A percentile compares a stretch with the other conserved stretches of the same genome.
phyloP scores from a whole-genome alignment of 2,797 vertebrate genomes.

The Oophaga sylvatica region DNA sequence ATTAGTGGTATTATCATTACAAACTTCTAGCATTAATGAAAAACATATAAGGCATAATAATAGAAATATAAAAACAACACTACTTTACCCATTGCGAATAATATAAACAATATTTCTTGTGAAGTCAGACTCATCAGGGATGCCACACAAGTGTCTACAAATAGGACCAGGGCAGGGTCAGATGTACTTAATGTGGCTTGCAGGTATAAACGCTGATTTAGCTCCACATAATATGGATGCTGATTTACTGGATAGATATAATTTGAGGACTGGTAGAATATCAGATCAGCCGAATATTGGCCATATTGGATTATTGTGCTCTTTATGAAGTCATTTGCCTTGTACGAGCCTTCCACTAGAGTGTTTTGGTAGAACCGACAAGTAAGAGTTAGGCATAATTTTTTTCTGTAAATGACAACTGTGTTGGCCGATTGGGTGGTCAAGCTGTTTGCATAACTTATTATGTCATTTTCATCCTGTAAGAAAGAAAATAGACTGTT shows the following conservation, averaged over 20 bases:
- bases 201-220: conserved; percentile 81
- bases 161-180: conserved; percentile 74
- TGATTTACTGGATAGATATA: conserved; percentile 76
- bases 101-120: conserved; percentile 74
- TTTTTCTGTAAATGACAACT: conserved; percentile 44
- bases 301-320: conserved; percentile 67
- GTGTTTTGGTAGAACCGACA: conserved; percentile 58
- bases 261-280: conserved; percentile 79
- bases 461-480: conserved; percentile 52
- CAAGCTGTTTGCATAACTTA: conserved; percentile 60
- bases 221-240: conserved; percentile 76
- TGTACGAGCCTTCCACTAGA: conserved; percentile 53
- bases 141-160: conserved; percentile 85
- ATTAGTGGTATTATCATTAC: too few species aligned
- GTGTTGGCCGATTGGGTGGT: not conserved
- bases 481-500: not conserved
- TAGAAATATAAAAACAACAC: not conserved
- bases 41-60: not conserved
- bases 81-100: conserved; percentile 80
- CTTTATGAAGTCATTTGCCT: conserved; percentile 28
- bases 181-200: conserved; percentile 74
- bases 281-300: conserved; percentile 77
- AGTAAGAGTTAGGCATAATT: conserved; percentile 46
- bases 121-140: conserved; percentile 76
- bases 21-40: not conserved